Evolutionary conservation across 2,888 invertebrate genomes (phyloP).

Genomic region (Torymus auratus): DNA sequence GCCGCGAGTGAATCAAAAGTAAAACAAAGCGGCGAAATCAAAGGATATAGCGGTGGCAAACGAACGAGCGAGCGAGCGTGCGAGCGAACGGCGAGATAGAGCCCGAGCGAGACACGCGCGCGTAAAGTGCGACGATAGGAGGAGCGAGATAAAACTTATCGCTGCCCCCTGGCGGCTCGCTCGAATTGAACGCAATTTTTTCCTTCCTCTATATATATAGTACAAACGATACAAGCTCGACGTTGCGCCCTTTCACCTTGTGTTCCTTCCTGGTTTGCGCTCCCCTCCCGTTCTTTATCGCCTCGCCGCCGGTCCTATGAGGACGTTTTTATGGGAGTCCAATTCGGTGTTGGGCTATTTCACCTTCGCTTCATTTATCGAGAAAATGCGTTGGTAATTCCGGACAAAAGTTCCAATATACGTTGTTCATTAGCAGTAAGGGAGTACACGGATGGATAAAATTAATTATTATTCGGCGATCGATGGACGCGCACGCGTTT

Average conservation of each 20-base stretch:
- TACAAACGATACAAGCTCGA: neutral
- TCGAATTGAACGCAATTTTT: constrained; percentile 39
- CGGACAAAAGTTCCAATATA: too few relatives aligned
- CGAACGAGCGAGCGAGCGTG: neutral
- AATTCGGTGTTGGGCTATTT: too few relatives aligned
- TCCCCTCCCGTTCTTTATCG: too few relatives aligned
- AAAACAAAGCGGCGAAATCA: constrained; percentile 12
- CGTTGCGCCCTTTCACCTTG: neutral
- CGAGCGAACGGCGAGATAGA: neutral
- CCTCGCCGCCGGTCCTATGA: too few relatives aligned
- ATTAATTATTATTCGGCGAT: too few relatives aligned
- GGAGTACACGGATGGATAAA: too few relatives aligned
- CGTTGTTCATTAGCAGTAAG: too few relatives aligned
- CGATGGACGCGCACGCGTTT: too few relatives aligned
- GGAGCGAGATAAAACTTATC: constrained; percentile 34
- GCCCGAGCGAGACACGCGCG: neutral
- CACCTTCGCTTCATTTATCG: too few relatives aligned
- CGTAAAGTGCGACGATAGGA: constrained; percentile 37
- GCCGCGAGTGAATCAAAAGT: too few relatives aligned
- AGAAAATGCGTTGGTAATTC: too few relatives aligned
- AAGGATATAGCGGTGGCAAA: neutral
- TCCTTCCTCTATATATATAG: neutral
- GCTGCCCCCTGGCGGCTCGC: constrained; percentile 9
- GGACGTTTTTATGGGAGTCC: too few relatives aligned
- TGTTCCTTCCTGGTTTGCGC: neutral